Percentiles rank a stretch among this genome's conserved stretches.
Conservation (phyloP, 2,888 invertebrate genomes). For the Morpho helenor region DNA sequence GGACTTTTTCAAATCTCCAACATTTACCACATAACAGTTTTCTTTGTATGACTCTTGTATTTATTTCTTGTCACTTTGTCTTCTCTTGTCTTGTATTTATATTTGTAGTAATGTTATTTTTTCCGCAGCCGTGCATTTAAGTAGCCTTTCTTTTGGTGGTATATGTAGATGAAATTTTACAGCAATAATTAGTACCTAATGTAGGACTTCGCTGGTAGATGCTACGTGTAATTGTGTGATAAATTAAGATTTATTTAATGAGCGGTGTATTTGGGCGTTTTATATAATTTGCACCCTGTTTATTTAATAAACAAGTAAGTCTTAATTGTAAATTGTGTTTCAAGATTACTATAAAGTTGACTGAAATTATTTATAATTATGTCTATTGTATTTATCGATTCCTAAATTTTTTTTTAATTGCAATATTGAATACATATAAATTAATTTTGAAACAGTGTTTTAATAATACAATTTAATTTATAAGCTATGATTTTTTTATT, state of each 20-base stretch:
- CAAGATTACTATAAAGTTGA: not conserved
- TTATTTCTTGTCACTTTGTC: too few relatives aligned
- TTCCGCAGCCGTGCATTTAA: constrained; percentile 32
- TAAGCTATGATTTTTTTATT: too few relatives aligned
- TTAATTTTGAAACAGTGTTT: too few relatives aligned
- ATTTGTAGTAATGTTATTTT: constrained; percentile 24
- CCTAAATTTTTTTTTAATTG: too few relatives aligned
- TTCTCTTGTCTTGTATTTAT: too few relatives aligned
- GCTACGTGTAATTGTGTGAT: constrained; percentile 72
- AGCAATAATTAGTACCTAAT: constrained; percentile 76
- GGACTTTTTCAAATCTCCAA: too few relatives aligned
- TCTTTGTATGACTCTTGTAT: too few relatives aligned
- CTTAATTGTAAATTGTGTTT: not conserved
- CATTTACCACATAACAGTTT: too few relatives aligned
- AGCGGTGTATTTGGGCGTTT: constrained; percentile 37
- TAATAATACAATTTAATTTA: too few relatives aligned
- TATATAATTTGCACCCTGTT: constrained; percentile 15
- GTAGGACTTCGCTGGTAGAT: constrained; percentile 67
- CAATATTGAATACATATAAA: too few relatives aligned
- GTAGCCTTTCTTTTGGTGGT: constrained; percentile 74
- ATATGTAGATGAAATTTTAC: constrained; percentile 69
- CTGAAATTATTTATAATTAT: too few relatives aligned
- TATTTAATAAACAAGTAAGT: constrained; percentile 23
- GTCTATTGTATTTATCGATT: too few relatives aligned
- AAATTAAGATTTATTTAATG: constrained; percentile 61